Conservation (phyloP, 2,113 vertebrate genomes). For the Bolborhynchus lineola region DNA sequence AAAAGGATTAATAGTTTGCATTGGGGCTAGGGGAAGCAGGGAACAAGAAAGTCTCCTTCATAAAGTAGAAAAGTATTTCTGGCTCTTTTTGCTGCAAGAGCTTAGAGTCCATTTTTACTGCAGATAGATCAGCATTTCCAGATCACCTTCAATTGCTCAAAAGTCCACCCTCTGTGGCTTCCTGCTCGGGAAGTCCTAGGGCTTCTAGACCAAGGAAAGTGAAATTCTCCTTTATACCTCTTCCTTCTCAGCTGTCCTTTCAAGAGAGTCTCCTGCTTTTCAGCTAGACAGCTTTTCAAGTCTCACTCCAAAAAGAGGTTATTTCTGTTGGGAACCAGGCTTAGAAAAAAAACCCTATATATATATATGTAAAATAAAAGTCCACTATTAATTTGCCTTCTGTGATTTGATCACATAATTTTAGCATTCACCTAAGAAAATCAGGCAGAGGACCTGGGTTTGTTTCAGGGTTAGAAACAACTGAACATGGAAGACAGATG, state of each 20-base stretch:
- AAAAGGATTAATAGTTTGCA: neutral
- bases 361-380: neutral
- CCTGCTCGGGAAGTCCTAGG: neutral
- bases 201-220: neutral
- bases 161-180: neutral
- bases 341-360: neutral
- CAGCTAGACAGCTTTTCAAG: neutral
- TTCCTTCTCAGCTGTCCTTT: neutral
- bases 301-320: neutral
- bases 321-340: neutral
- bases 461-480: neutral
- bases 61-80: neutral
- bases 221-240: neutral
- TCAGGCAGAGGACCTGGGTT: neutral
- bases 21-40: neutral
- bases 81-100: neutral
- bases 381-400: neutral
- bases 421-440: neutral
- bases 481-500: neutral
- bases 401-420: neutral
- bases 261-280: neutral
- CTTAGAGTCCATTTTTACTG: neutral
- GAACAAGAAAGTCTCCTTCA: neutral
- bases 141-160: neutral
- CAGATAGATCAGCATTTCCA: neutral